Conservation (phyloP, 2,888 invertebrate species). For the Pterostichus niger region DNA sequence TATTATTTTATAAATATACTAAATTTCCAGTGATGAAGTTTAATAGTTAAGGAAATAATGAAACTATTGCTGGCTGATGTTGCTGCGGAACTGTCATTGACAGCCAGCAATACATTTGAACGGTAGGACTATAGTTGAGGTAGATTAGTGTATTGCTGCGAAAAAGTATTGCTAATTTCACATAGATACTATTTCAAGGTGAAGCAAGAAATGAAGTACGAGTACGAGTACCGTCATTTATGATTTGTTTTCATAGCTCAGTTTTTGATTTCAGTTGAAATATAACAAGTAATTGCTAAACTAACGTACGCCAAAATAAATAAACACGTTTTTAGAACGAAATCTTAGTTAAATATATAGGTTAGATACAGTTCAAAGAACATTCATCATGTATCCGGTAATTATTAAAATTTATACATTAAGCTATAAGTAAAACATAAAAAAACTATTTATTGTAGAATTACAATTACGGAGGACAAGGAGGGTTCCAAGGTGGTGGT, state of each 20-base stretch:
- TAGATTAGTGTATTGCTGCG: too few relatives aligned
- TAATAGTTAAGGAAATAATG: too few relatives aligned
- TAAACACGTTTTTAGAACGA: neutral
- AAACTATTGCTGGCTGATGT: too few relatives aligned
- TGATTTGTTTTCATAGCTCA: neutral
- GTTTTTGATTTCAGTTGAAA: slow-evolving; percentile 1
- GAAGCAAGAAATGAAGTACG: neutral
- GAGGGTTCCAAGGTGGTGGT: slow-evolving; percentile 12
- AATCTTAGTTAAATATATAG: slow-evolving; percentile 1
- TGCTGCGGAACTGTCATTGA: too few relatives aligned
- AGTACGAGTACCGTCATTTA: slow-evolving; percentile 15
- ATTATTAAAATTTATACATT: neutral
- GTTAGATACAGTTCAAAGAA: neutral
- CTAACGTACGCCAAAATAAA: neutral
- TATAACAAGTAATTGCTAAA: neutral
- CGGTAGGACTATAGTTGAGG: too few relatives aligned
- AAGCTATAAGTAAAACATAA: neutral
- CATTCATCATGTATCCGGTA: slow-evolving; percentile 36
- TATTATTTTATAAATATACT: too few relatives aligned
- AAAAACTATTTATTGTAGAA: neutral
- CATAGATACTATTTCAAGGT: slow-evolving; percentile 7
- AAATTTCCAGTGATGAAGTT: too few relatives aligned
- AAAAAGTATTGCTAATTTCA: too few relatives aligned
- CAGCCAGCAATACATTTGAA: too few relatives aligned
- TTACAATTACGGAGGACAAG: neutral